Percentiles rank a stretch among this genome's conserved stretches.
phyloP scores from a whole-genome alignment of 1,140 invertebrate genomes.

The Oreohelix idahoensis region DNA sequence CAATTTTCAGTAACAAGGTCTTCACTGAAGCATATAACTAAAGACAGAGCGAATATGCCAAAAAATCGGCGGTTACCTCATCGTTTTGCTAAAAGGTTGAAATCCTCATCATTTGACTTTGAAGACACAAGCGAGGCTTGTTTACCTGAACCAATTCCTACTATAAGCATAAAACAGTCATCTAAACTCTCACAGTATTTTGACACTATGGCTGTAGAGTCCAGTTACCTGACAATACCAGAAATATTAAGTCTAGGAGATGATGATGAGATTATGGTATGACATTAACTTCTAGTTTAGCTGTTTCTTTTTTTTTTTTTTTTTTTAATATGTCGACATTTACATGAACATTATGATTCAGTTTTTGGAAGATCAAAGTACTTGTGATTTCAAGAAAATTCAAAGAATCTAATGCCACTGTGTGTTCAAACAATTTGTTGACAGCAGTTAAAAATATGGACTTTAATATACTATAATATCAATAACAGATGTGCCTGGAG shows the following conservation, averaged over 20 bases:
- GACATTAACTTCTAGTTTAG: slow-evolving; percentile 12
- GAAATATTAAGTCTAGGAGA: slow-evolving; percentile 20
- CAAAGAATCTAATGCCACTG: no score
- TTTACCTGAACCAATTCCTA: slow-evolving; percentile 30
- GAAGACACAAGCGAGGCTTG: slow-evolving; percentile 31
- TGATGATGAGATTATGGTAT: slow-evolving; percentile 55
- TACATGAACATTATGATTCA: no score
- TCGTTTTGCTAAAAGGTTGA: slow-evolving; percentile 20
- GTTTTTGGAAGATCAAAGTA: no score
- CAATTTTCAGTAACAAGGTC: slow-evolving; percentile 4
- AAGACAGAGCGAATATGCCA: slow-evolving; percentile 9
- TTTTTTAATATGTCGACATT: no score
- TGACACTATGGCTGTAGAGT: slow-evolving; percentile 38
- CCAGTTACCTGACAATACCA: slow-evolving; percentile 41
- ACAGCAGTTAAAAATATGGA: no score
- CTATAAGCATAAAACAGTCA: neutral
- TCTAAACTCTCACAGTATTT: slow-evolving; percentile 6
- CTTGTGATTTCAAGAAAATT: no score
- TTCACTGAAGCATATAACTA: slow-evolving; percentile 26
- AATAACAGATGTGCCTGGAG: no score
- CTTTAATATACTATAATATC: no score
- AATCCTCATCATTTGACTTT: neutral
- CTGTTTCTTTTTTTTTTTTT: no score
- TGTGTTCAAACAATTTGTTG: no score
- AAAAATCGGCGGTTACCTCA: slow-evolving; percentile 2